These are phyloP conservation scores for Glomeris maerens DNA, from an alignment of 1,140 invertebrate genomes.

Conservation along the genomic window DNA sequence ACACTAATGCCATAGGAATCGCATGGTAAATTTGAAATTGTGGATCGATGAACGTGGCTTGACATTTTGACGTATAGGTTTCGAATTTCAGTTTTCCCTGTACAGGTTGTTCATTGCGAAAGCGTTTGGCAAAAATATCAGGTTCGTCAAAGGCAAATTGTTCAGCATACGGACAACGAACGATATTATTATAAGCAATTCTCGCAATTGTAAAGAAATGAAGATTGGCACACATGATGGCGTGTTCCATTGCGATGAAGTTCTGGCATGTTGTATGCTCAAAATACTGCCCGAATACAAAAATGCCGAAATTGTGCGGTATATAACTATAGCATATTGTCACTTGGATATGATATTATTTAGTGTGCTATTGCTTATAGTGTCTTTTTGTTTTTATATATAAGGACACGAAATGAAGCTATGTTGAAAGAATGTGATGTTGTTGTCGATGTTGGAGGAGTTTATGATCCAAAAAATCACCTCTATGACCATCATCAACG, in stretches of 20 bases:
- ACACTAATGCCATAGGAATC: too few relatives aligned
- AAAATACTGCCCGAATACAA: constrained; percentile 64
- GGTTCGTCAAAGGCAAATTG: too few relatives aligned
- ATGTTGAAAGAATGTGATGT: constrained; percentile 74
- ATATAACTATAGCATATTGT: constrained; percentile 15
- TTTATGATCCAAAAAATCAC: constrained; percentile 58
- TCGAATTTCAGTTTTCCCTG: too few relatives aligned
- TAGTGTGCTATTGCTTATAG: constrained; percentile 1
- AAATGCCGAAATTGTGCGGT: constrained; percentile 67
- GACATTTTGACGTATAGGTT: too few relatives aligned
- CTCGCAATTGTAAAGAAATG: too few relatives aligned
- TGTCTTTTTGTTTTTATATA: constrained; percentile 2
- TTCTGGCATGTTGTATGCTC: constrained; percentile 79
- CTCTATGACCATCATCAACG: constrained; percentile 94
- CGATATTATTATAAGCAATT: too few relatives aligned
- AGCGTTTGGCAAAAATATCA: too few relatives aligned
- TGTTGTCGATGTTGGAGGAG: constrained; percentile 90
- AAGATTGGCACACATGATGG: constrained; percentile 49
- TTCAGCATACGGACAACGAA: too few relatives aligned
- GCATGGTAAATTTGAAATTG: too few relatives aligned
- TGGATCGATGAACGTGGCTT: too few relatives aligned
- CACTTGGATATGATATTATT: not conserved
- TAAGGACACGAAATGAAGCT: constrained; percentile 43
- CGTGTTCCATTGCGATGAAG: constrained; percentile 91
- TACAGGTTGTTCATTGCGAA: too few relatives aligned